Evolutionary conservation across 2,113 vertebrate genomes (phyloP), one percentile per base, ranked within the genome.

Genomic region (Pygoscelis adeliae): DNA sequence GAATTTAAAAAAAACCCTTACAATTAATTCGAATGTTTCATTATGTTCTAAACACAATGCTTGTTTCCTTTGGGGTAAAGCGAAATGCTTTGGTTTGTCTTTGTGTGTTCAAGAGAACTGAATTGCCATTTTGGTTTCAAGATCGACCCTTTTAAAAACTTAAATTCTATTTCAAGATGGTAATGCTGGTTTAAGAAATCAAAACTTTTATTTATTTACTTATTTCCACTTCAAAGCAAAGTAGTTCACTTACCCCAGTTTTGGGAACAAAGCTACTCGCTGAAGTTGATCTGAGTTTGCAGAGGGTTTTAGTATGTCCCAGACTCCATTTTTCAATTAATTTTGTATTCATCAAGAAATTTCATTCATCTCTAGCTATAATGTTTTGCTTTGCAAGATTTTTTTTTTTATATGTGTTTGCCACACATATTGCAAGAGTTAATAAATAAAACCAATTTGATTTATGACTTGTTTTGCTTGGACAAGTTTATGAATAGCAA

Each of bases 391-490:
- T 84, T 78, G 27, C 23, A 56, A n/a, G 38, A 6, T 40, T 22
- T 50, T 32, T 44, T 52, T 30, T 47, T 65, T 56, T 53, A 14
- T 58, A 3, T 77, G 3, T 72, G 65, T 89, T 89, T 94, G 63
- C 47, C 52, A 72, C 71, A 91, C 46, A 58, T 84, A 30, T 46
- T 85, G 61, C 22, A 87, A 67, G 70, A 72, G 26, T 94, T 96
- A 91, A 91, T 84, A 92, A 79, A 76, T 67, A 90, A 94, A 92
- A 13, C 18, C 13, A 18, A 46, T 87, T 38, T 90, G n/a, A 67
- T 89, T 93, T 87, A 90, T 94, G 20, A 18, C 50, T 82, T 86
- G 56, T 83, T 87, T 82, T 83, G 84, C 52, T 85, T 76, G 92
- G 79, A 52, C 44, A 82, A 76, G 82, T 88, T 95, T 83, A 38